These are phyloP conservation scores for Brachyopa scutellaris DNA, from an alignment of 2,888 invertebrate genomes.

Conservation along the genomic window DNA sequence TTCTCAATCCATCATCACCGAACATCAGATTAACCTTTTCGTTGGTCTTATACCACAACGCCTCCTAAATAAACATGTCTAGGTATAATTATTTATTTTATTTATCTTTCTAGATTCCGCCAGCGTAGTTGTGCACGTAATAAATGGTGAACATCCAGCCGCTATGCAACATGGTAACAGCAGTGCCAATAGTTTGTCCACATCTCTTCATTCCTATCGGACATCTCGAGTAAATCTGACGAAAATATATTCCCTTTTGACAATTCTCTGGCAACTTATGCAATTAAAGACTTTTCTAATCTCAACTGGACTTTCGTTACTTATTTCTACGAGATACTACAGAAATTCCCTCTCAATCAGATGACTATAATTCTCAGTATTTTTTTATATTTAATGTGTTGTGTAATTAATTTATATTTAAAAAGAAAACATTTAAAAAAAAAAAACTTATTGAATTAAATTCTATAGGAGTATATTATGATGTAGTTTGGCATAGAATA, in stretches of 20 bases:
- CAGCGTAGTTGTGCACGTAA: conserved; percentile 89
- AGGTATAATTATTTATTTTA: too few species aligned
- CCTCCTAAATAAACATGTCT: neutral
- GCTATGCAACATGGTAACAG: conserved; percentile 82
- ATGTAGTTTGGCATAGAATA: conserved; percentile 55
- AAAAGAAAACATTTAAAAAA: too few species aligned
- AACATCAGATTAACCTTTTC: neutral
- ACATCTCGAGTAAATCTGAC: conserved; percentile 21
- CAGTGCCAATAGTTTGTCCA: conserved; percentile 73
- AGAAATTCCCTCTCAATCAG: conserved; percentile 35
- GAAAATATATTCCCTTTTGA: conserved; percentile 11
- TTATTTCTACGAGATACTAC: conserved; percentile 50
- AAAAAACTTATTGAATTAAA: conserved; percentile 53
- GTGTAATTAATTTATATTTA: conserved; percentile 61
- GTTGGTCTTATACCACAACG: neutral
- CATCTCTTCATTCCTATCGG: conserved; percentile 65
- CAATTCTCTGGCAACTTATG: conserved; percentile 46
- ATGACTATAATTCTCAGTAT: conserved; percentile 60
- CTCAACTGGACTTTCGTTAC: conserved; percentile 36
- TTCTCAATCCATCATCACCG: conserved; percentile 6
- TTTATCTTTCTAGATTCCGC: conserved; percentile 88
- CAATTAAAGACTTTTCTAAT: conserved; percentile 47
- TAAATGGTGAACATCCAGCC: conserved; percentile 86
- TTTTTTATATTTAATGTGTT: conserved; percentile 52
- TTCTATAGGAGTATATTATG: conserved; percentile 49